Percentiles rank a stretch among this genome's conserved stretches.
Conservation (phyloP, 2,113 vertebrate genomes). For the Mirza zaza region DNA sequence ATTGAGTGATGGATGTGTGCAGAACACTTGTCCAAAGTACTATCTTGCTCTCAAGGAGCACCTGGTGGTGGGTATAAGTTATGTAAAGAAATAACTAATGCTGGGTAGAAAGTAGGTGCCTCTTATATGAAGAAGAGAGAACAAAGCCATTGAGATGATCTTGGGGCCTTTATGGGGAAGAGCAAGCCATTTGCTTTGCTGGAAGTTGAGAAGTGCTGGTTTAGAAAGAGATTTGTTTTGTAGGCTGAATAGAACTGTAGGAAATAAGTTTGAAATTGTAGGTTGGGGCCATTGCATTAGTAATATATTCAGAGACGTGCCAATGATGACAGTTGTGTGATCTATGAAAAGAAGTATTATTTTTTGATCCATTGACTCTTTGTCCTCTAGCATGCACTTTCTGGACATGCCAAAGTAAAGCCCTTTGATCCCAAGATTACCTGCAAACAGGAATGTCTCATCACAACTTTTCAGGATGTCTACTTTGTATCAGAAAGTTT, state of each 20-base stretch:
- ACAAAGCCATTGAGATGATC: background rate
- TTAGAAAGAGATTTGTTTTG: background rate
- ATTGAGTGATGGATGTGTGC: background rate
- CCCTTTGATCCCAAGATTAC: constrained; percentile 94
- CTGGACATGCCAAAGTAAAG: constrained; percentile 92
- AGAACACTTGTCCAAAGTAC: background rate
- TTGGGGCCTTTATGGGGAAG: background rate
- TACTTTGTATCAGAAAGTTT: constrained; percentile 97
- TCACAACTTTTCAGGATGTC: constrained; percentile 96
- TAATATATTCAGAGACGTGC: background rate
- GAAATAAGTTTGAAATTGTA: constrained; percentile 6
- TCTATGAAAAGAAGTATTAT: background rate
- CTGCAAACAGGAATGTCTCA: constrained; percentile 95
- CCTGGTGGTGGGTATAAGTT: background rate
- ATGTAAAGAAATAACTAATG: background rate
- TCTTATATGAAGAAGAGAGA: background rate
- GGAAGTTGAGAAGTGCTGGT: too few species aligned
- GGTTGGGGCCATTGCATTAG: background rate
- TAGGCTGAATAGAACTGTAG: background rate
- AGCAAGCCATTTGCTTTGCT: constrained; percentile 23
- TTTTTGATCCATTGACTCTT: constrained; percentile 23
- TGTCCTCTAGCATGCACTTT: constrained; percentile 90
- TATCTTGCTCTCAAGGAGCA: background rate
- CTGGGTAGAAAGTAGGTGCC: background rate
- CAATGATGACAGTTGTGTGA: background rate